These are phyloP conservation scores for Phaedon cochleariae DNA, from an alignment of 2,888 invertebrate species.

Conservation along the genomic window DNA sequence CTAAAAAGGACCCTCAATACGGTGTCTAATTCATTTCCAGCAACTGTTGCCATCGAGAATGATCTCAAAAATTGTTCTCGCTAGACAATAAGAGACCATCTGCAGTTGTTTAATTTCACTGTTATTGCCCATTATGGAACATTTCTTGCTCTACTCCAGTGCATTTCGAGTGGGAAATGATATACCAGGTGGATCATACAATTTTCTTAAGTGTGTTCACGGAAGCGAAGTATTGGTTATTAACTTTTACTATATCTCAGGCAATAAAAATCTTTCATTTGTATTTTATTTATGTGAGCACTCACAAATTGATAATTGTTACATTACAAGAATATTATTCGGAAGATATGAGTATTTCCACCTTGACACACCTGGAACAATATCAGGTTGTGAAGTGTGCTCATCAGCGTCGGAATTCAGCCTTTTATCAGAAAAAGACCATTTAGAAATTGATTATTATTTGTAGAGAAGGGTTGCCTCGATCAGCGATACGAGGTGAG, in stretches of 20 bases:
- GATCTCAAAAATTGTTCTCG: conserved; percentile 44
- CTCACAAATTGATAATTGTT: too few species aligned
- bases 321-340: too few species aligned
- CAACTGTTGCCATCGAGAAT: conserved; percentile 44
- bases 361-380: too few species aligned
- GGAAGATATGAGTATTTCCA: too few species aligned
- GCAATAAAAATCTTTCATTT: neutral
- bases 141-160: conserved; percentile 14
- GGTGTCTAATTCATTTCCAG: conserved; percentile 38
- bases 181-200: neutral
- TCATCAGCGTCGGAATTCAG: too few species aligned
- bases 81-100: conserved; percentile 41
- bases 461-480: too few species aligned
- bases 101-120: conserved; percentile 39
- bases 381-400: too few species aligned
- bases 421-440: too few species aligned
- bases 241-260: neutral
- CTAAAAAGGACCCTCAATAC: too few species aligned
- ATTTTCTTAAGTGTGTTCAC: neutral
- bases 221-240: neutral
- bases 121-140: conserved; percentile 30
- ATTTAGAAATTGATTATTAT: too few species aligned
- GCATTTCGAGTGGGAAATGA: conserved; percentile 1
- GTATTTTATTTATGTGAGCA: too few species aligned
- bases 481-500: too few species aligned